Percentiles rank a stretch among this genome's conserved stretches.
phyloP scores from a whole-genome alignment of 2,797 vertebrate genomes.

The Okamejei kenojei region DNA sequence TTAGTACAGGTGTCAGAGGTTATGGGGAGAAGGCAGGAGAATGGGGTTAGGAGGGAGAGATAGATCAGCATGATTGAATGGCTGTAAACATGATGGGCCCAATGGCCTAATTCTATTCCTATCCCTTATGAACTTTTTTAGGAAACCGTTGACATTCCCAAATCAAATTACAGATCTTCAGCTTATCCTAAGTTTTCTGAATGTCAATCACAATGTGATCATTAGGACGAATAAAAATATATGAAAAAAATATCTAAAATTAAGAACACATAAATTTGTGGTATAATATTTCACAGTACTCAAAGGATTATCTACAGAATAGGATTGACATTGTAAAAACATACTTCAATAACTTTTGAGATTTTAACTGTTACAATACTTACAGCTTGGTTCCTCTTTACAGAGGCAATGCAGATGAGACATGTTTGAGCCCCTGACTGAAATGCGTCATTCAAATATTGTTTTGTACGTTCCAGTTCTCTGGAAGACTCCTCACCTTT shows the following conservation, averaged over 20 bases:
- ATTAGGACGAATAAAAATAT: not conserved
- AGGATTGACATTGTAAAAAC: not conserved
- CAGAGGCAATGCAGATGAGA: slow-evolving; percentile 89
- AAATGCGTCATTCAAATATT: slow-evolving; percentile 85
- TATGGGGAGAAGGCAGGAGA: too few relatives aligned
- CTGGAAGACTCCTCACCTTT: slow-evolving; percentile 67
- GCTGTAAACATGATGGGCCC: too few relatives aligned
- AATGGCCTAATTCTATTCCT: too few relatives aligned
- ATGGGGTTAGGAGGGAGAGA: too few relatives aligned
- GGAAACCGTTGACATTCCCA: not conserved
- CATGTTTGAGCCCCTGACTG: slow-evolving; percentile 86
- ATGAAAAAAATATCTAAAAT: not conserved
- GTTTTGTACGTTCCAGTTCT: slow-evolving; percentile 74
- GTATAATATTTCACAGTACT: not conserved
- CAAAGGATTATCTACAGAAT: not conserved
- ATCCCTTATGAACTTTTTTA: too few relatives aligned
- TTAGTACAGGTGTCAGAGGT: too few relatives aligned
- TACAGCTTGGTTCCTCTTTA: slow-evolving; percentile 87
- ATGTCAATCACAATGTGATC: not conserved
- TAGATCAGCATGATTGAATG: too few relatives aligned
- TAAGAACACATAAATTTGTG: not conserved
- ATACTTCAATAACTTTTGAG: too few relatives aligned
- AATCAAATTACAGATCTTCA: not conserved
- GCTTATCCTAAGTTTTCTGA: not conserved
- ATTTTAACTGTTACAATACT: slow-evolving; percentile 49